Percentiles rank a stretch among this genome's conserved stretches.
Conservation (phyloP, 1,140 invertebrate genomes). For the Aphelenchoides fujianensis region DNA sequence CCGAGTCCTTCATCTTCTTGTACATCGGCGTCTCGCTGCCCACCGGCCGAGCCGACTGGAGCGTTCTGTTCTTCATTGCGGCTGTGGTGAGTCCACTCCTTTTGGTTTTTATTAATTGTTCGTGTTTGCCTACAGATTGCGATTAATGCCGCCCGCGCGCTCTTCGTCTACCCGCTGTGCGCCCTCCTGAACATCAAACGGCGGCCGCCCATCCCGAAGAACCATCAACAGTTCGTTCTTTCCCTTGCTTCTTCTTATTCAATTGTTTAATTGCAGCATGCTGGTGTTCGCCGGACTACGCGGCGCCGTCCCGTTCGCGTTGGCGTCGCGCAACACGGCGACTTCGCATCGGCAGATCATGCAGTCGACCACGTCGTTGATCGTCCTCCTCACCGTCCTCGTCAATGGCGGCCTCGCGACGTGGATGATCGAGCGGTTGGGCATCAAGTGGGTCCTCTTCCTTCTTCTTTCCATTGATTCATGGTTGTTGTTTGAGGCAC, state of each 20-base stretch:
- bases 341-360: constrained; percentile 87
- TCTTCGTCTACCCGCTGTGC: constrained; percentile 92
- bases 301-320: constrained; percentile 94
- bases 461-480: too few relatives aligned
- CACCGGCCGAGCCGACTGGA: constrained; percentile 69
- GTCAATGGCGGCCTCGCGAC: constrained; percentile 86
- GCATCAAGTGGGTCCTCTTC: constrained; percentile 69
- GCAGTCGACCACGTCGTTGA: constrained; percentile 88
- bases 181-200: constrained; percentile 78
- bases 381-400: constrained; percentile 91
- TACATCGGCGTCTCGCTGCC: constrained; percentile 94
- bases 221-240: constrained; percentile 98
- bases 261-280: too few relatives aligned
- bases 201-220: constrained; percentile 84
- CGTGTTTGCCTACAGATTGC: constrained; percentile 68
- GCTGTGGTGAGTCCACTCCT: constrained; percentile 74
- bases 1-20: constrained; percentile 97
- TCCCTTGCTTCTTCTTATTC: too few relatives aligned
- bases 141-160: constrained; percentile 79
- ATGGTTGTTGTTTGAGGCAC: constrained; percentile 7
- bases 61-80: constrained; percentile 82
- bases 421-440: constrained; percentile 83
- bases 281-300: constrained; percentile 91
- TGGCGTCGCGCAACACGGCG: constrained; percentile 90
- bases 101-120: constrained; percentile 27